Percentiles rank a stretch among this genome's conserved stretches.
phyloP scores from a whole-genome alignment of 2,797 vertebrate species.

The Oreochromis grahami region DNA sequence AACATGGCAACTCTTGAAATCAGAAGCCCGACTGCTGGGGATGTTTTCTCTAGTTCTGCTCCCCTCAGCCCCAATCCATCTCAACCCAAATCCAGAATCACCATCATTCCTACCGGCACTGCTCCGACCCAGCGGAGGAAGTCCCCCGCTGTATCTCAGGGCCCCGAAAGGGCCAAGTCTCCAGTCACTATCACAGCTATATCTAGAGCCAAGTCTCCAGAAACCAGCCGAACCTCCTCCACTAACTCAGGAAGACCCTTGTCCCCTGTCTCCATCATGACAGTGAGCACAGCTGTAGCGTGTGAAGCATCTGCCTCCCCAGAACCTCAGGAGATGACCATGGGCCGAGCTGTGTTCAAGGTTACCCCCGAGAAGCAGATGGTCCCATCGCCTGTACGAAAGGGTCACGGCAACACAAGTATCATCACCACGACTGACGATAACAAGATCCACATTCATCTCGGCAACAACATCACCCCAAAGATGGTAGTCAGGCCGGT shows the following conservation, averaged over 20 bases:
- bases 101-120: slow-evolving; percentile 89
- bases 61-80: slow-evolving; percentile 86
- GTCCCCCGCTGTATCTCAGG: slow-evolving; percentile 67
- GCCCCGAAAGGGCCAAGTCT: slow-evolving; percentile 86
- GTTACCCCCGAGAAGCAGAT: slow-evolving; percentile 96
- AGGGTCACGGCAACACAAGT: slow-evolving; percentile 85
- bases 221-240: slow-evolving; percentile 70
- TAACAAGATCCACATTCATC: slow-evolving; percentile 97
- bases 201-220: slow-evolving; percentile 88
- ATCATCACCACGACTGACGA: slow-evolving; percentile 92
- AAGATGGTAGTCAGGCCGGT: slow-evolving; percentile 85
- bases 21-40: slow-evolving; percentile 84
- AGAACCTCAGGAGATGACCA: slow-evolving; percentile 87
- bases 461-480: slow-evolving; percentile 75
- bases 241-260: slow-evolving; percentile 75
- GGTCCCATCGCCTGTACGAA: slow-evolving; percentile 83
- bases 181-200: slow-evolving; percentile 93
- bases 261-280: slow-evolving; percentile 91
- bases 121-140: slow-evolving; percentile 79
- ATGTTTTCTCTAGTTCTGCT: slow-evolving; percentile 87
- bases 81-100: slow-evolving; percentile 90
- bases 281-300: slow-evolving; percentile 83
- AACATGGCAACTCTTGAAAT: slow-evolving; percentile 91
- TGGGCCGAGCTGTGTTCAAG: slow-evolving; percentile 93
- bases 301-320: slow-evolving; percentile 79